Percentiles rank a stretch among this genome's conserved stretches.
Evolutionary conservation across 2,888 invertebrate genomes (phyloP).

Genomic region (Drosophila anomelani): DNA sequence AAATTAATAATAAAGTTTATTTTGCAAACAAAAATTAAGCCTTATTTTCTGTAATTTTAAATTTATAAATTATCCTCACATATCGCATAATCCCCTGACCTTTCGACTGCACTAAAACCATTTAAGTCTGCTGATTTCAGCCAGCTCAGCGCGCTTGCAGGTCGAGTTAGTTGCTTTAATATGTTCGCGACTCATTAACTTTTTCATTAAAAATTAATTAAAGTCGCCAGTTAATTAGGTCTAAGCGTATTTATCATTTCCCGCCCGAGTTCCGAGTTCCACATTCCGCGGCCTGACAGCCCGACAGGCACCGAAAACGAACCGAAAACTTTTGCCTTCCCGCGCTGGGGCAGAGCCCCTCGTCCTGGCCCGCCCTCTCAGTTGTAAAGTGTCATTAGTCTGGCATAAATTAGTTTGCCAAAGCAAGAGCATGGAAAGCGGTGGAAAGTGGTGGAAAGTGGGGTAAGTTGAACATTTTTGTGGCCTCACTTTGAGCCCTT

Average conservation of each 20-base stretch:
- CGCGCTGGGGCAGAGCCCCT: slow-evolving; percentile 11
- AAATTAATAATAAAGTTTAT: no score
- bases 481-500: slow-evolving; percentile 73
- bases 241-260: slow-evolving; percentile 81
- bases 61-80: not conserved
- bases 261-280: slow-evolving; percentile 78
- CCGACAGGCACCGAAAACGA: slow-evolving; percentile 47
- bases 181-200: slow-evolving; percentile 76
- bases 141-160: slow-evolving; percentile 6
- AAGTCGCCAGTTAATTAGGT: slow-evolving; percentile 80
- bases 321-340: slow-evolving; percentile 68
- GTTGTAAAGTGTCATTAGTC: slow-evolving; percentile 80
- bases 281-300: slow-evolving; percentile 75
- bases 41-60: not conserved
- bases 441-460: not conserved
- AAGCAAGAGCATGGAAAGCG: not conserved
- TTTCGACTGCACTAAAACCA: slow-evolving; percentile 1
- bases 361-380: not conserved
- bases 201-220: slow-evolving; percentile 81
- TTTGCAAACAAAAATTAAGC: no score
- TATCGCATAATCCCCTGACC: not conserved
- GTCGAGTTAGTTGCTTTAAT: slow-evolving; percentile 63
- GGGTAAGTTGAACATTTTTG: slow-evolving; percentile 63
- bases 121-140: not conserved
- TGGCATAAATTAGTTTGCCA: slow-evolving; percentile 76